Base-by-base conservation (phyloP, 2,797 vertebrate species). In the Aselliscus stoliczkanus region DNA sequence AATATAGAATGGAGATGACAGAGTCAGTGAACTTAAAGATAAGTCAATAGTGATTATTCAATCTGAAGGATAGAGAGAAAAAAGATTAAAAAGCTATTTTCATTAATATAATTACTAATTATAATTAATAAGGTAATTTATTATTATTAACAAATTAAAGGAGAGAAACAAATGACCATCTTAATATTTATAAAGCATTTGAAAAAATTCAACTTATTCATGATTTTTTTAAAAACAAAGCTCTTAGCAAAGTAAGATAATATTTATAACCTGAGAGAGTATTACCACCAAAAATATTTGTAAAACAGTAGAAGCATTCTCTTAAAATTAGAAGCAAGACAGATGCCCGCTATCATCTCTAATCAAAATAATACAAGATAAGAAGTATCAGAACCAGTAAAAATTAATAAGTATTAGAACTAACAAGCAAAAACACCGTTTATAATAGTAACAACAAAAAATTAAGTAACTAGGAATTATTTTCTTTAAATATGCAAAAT, bases 381-480 rank as follows among this genome's bases (percentile, higher is more conserved):
- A 62, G 65, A 44, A 88, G 39, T n/a, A 90, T 58, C 25, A 67
- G 62, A 80, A 69, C 29, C 56, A 80, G 31, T 13, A 79, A 56
- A 8, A 80, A 58, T 62, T 80, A 69, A 34, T 62, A 52, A 82
- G 31, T 27, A 65, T 54, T 47, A 92, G 27, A 69, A 85, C 27
- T 60, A 81, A 69, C 2, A 54, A 77, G 31, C 56, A 87, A 70
- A 89, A 93, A 54, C 39, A 65, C 23, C 23, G 88, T 27, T 84
- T 93, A 87, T 20, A 18, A 86, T 56, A 85, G 50, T 34, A 92
- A 60, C 29, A 84, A 60, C n/a, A 73, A 83, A 93, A 90, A 87
- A 56, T 44, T 76, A 72, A 64, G 1, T 37, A 88, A 27, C 9
- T 58, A 58, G 10, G 9, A 58, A 58, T 58, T 58, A 58, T 27